Evolutionary conservation across 2,888 invertebrate species (phyloP).

Genomic region (Lamellibrachia satsuma): DNA sequence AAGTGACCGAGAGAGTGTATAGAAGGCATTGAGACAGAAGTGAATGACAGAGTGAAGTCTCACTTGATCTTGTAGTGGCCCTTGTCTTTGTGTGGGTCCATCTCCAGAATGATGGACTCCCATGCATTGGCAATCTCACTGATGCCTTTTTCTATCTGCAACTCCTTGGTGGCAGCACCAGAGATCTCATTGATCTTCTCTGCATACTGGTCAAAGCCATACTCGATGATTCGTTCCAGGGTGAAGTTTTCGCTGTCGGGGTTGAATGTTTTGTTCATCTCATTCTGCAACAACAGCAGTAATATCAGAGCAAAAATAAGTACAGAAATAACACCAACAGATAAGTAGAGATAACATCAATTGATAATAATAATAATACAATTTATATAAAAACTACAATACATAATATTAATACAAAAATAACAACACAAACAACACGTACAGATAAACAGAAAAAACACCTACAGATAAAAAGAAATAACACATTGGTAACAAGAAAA

Average conservation of each 20-base stretch:
- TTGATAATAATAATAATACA: not conserved
- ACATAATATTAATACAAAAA: not conserved
- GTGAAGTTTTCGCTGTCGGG: conserved; percentile 82
- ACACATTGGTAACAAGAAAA: no score
- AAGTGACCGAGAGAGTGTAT: no score
- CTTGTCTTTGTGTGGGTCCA: conserved; percentile 75
- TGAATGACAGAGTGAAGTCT: conserved; percentile 29
- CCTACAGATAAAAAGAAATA: no score
- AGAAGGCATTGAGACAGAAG: not conserved
- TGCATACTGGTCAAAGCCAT: conserved; percentile 83
- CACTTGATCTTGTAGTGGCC: conserved; percentile 76
- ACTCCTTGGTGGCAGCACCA: conserved; percentile 86
- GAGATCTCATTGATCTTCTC: conserved; percentile 87
- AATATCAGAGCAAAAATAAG: no score
- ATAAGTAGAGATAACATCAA: not conserved
- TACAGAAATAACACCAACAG: not conserved
- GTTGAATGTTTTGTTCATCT: conserved; percentile 81
- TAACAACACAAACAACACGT: not conserved
- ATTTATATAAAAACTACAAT: no score
- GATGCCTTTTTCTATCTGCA: conserved; percentile 79
- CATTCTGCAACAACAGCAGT: conserved; percentile 54
- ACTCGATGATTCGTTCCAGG: conserved; percentile 79
- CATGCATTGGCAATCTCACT: conserved; percentile 78
- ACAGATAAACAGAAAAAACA: no score
- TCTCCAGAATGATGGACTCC: conserved; percentile 78